Base-by-base conservation (phyloP, 1,140 invertebrate species). In the Limonius californicus region DNA sequence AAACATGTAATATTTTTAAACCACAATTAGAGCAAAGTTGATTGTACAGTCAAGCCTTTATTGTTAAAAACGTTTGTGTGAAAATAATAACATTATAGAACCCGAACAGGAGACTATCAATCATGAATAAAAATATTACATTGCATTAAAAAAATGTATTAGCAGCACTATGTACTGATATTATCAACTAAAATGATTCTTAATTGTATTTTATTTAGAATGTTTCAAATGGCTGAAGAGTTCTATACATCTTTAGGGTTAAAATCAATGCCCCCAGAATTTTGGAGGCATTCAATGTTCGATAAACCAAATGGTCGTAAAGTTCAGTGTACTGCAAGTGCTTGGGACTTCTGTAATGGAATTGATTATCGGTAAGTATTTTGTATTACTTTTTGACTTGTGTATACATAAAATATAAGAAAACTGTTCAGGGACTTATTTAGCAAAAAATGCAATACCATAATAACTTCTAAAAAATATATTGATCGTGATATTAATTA, bases 341-440 rank as follows among this genome's bases (percentile, higher is more conserved):
- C 92, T 1, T 93, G 89, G 88, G 92, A 95, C 78, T 91, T 95
- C 77, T 94, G 88, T 71, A 90, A 93, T 71, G 79, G 82, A 67
- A 82, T 88, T 20, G 91, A 94, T 76, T 92, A 87, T 72, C 86
- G 89, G 89, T 90, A 70, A 65, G n/a, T 50, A 50, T 18, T 14
- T 32, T 6, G 11, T 6, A 32, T 32, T 6, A 6, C 11, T 32
- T 6, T 32, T 32, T 32, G 11, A 6, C 4, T 32, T 32, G 11
- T 32, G 11, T 6, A 32, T 32, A 32, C 27, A 4, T 11, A 32
- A 32, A 4, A 32, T 32, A 11, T 4, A 32, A 4, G 4, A 61
- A 53, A 47, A n/a, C 27, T 32, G 27, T 4, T 11, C 27, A 32
- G 4, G 27, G 27, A 32, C 27, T 11, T n/a, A n/a, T n/a, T n/a